Base-by-base conservation (phyloP, 2,113 vertebrate genomes). In the Myodes glareolus region DNA sequence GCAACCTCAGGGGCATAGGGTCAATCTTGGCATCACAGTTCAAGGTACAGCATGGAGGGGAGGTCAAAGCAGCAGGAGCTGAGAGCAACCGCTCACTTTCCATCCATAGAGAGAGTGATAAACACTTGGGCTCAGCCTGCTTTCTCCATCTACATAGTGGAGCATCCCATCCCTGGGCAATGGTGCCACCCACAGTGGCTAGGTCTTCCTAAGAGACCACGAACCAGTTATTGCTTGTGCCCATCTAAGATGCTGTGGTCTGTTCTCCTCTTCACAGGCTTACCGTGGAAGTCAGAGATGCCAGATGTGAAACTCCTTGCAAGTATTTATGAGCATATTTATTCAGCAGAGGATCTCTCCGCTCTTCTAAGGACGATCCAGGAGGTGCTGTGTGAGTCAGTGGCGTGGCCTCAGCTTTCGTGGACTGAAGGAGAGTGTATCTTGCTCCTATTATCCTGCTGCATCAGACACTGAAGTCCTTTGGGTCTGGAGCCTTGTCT, bases 251-350 rank as follows among this genome's bases (percentile, higher is more conserved):
- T 82, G 65, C 3, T 70, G 25, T 81, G n/a, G 91, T 89, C 91
- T 27, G 68, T 61, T 76, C 5, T 27, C 70, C 5, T 68, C 31
- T 55, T 95, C 36, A 47, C 7, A 76, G 23, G 21, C 55, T 94
- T 85, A 63, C 47, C 80, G 50, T 91, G 76, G 75, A 94, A 91
- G 36, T 88, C 90, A 95, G 81, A 90, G 47, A 70, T n/a, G 19
- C 45, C 86, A 42, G 81, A 39, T 52, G 16, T 63, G 31, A 97
- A 45, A 63, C 1, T 50, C 65, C 55, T 95, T 88, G 65, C 91
- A 84, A 88, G 88, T 94, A 84, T 88, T 82, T 90, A 14, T 72
- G 47, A 68, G 31, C 39, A 17, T 63, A 42, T 85, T 42, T 94
- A 82, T 92, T 87, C n/a, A 92, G 27, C 50, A 95, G 80, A 88